These are phyloP conservation scores for Alloscopus bannaensis DNA, from an alignment of 2,888 invertebrate species.

Conservation along the genomic window DNA sequence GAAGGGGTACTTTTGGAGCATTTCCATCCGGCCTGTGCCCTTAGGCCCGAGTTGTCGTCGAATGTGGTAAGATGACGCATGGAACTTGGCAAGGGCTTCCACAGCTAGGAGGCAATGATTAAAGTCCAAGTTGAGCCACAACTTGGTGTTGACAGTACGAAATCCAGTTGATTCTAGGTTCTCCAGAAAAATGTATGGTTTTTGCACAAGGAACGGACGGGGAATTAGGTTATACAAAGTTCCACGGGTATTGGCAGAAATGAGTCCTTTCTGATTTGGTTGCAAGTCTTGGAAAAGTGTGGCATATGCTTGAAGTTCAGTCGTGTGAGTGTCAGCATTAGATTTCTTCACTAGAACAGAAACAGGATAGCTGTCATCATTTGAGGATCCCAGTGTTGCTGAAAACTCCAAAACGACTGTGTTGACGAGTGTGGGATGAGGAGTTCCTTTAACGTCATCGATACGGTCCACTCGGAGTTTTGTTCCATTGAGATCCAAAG, in stretches of 20 bases:
- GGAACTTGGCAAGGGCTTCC: constrained; percentile 60
- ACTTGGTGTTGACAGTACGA: not conserved
- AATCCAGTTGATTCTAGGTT: constrained; percentile 32
- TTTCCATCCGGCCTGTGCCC: constrained; percentile 46
- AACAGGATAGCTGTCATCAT: not conserved
- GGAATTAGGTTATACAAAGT: constrained; percentile 26
- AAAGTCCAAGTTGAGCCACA: constrained; percentile 48
- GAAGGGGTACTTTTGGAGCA: constrained; percentile 56
- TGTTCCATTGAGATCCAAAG: not conserved
- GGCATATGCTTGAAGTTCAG: constrained; percentile 34
- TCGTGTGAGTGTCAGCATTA: not conserved
- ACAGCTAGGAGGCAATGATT: constrained; percentile 58
- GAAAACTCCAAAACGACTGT: not conserved
- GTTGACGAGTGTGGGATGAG: not conserved
- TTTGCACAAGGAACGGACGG: constrained; percentile 19
- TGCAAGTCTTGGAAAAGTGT: constrained; percentile 34
- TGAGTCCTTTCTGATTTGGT: not conserved
- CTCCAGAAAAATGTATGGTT: constrained; percentile 44
- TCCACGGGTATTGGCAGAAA: not conserved
- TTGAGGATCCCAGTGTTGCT: not conserved
- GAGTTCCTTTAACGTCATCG: not conserved
- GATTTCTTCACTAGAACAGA: constrained; percentile 26
- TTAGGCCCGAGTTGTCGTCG: constrained; percentile 45
- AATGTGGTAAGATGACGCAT: constrained; percentile 56
- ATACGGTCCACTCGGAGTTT: not conserved